Evolutionary conservation across 2,888 invertebrate genomes (phyloP).

Genomic region (Aproaerema taeniolella): DNA sequence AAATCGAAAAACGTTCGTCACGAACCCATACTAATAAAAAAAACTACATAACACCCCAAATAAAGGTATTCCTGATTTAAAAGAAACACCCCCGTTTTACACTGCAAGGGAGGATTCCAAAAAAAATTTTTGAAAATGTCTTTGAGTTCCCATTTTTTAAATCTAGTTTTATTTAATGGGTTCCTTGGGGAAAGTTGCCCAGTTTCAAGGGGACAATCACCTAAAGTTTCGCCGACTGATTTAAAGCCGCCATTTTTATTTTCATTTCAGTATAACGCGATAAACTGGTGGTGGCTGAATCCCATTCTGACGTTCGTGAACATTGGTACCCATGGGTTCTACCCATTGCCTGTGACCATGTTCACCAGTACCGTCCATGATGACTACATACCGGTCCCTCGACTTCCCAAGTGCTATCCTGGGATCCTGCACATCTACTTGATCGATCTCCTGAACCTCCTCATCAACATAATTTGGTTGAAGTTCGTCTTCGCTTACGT

Average conservation of each 20-base stretch:
- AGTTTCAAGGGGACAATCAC: too few relatives aligned
- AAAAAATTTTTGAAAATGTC: too few relatives aligned
- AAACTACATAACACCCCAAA: too few relatives aligned
- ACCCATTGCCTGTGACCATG: slow-evolving; percentile 46
- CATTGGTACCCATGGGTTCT: slow-evolving; percentile 60
- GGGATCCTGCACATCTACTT: slow-evolving; percentile 52
- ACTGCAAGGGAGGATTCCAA: too few relatives aligned
- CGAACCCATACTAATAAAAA: too few relatives aligned
- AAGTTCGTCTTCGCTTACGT: slow-evolving; percentile 46
- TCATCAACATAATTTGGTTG: slow-evolving; percentile 54
- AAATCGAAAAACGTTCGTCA: too few relatives aligned
- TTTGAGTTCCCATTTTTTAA: too few relatives aligned
- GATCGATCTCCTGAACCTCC: slow-evolving; percentile 45
- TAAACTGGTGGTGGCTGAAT: slow-evolving; percentile 42
- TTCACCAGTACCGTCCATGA: slow-evolving; percentile 28
- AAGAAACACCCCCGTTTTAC: too few relatives aligned
- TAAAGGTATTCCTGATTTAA: too few relatives aligned
- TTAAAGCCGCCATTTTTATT: not conserved
- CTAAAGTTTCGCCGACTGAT: not conserved
- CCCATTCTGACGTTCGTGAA: slow-evolving; percentile 45
- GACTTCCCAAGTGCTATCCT: slow-evolving; percentile 43
- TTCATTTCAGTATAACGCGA: not conserved
- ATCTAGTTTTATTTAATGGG: too few relatives aligned
- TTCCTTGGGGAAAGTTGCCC: too few relatives aligned
- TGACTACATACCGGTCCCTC: slow-evolving; percentile 31